A percentile compares a stretch with the other conserved stretches of the same genome.
phyloP scores from a whole-genome alignment of 2,113 vertebrate genomes.

The Amblyopsis rosae region DNA sequence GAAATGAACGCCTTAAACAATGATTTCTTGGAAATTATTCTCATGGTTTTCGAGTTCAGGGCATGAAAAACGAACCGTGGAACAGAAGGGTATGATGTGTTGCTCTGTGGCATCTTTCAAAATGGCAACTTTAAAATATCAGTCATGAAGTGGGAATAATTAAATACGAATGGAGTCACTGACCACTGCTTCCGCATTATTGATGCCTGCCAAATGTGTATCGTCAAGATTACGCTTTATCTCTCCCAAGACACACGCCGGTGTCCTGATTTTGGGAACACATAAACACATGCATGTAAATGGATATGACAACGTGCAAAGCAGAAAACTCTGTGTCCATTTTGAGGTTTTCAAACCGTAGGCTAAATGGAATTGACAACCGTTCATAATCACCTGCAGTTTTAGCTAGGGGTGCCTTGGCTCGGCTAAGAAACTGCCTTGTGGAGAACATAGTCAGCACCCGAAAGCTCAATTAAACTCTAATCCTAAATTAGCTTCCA shows the following conservation, averaged over 20 bases:
- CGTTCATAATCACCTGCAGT: constrained; percentile 76
- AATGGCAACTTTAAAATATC: constrained; percentile 73
- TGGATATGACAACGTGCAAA: constrained; percentile 55
- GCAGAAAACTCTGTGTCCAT: constrained; percentile 69
- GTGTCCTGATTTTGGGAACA: constrained; percentile 60
- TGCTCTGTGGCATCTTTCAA: constrained; percentile 64
- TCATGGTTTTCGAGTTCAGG: constrained; percentile 37
- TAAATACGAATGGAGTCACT: constrained; percentile 74
- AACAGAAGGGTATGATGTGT: constrained; percentile 63
- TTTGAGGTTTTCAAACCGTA: constrained; percentile 65
- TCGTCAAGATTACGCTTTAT: constrained; percentile 74
- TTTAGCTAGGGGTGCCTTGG: constrained; percentile 62
- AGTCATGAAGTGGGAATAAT: constrained; percentile 76
- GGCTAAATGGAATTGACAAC: constrained; percentile 75
- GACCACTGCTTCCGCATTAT: constrained; percentile 73
- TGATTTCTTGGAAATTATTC: constrained; percentile 68
- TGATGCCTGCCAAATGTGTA: constrained; percentile 71
- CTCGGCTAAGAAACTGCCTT: constrained; percentile 57
- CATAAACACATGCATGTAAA: constrained; percentile 70
- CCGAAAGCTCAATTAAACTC: constrained; percentile 70
- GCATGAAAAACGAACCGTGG: constrained; percentile 60
- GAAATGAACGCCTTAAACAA: constrained; percentile 74
- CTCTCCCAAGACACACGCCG: constrained; percentile 66
- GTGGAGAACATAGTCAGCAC: constrained; percentile 63
- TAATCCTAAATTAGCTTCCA: constrained; percentile 70